Evolutionary conservation across 1,140 invertebrate species (phyloP), one percentile per base, ranked within the genome.

Genomic region (Drosophila aff.): DNA sequence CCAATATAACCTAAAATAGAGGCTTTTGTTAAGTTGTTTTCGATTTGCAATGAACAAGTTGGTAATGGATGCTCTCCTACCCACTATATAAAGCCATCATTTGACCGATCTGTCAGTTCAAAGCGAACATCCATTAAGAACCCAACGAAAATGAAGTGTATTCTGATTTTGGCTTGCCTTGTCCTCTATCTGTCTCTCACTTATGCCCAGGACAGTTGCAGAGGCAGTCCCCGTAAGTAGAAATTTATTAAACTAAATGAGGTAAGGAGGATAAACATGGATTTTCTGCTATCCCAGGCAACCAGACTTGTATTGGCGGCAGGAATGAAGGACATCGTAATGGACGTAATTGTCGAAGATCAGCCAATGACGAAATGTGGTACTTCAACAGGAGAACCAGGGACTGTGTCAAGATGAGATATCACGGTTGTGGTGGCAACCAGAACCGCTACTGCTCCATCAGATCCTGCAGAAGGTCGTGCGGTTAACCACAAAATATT

Each of bases 361-460:
- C 16, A 26, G 55, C 55, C n/a, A 58, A 8, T 7, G 1, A 1
- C 2, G 55, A 58, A 58, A 58, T 58, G 55, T 58, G 55, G 38
- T 58, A 41, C 55, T 58, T 13, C 5, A 36, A 58, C 55, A 15
- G 40, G 38, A n/a, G 55, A 15, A 4, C 38, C 1, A 43, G 38
- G 16, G 26, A 59, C 16, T 43, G 38, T n/a, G 16, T 26, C 4
- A 43, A 58, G 38, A 58, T 58, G 55, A 61, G 21, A 21, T 62
- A 62, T n/a, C 60, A 18, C 6, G 60, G 60, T 26, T 62, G 60
- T 53, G 60, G 60, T 13, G 60, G 60, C 28, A 62, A 62, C 16
- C 21, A 2, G 5, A 62, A 62, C 33, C 60, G 46, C 16, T 62
- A 53, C 31, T 62, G 60, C 46, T 62, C 60, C 46, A 15, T 38